These are phyloP conservation scores for Ormyrus nitidulus DNA, from an alignment of 2,888 invertebrate genomes.

Conservation along the genomic window DNA sequence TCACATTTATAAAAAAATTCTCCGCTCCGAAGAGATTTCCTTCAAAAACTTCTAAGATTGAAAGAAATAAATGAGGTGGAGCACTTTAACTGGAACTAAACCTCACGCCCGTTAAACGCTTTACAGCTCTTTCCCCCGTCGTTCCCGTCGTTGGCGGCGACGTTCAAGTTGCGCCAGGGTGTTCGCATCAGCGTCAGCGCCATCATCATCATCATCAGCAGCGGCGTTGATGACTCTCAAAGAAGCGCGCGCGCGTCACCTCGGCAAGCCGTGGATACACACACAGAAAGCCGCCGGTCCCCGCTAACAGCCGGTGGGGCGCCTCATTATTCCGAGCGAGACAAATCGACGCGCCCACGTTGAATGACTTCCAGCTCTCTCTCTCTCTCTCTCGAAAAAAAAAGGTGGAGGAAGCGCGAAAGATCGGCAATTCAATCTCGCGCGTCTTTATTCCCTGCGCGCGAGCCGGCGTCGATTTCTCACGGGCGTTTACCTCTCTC, in stretches of 20 bases:
- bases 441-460: constrained; percentile 22
- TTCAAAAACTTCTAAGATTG: no score
- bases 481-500: not conserved
- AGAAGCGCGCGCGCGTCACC: constrained; percentile 12
- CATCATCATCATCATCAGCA: not conserved
- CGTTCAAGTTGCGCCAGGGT: no score
- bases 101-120: no score
- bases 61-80: no score
- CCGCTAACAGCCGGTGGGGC: constrained; percentile 6
- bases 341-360: constrained; percentile 36
- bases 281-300: constrained; percentile 23
- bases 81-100: no score
- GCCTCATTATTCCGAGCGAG: constrained; percentile 43
- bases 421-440: constrained; percentile 40
- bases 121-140: no score
- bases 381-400: no score
- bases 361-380: no score
- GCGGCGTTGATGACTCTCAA: not conserved
- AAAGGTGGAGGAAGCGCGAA: constrained; percentile 2
- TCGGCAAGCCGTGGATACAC: constrained; percentile 5
- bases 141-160: no score
- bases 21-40: no score
- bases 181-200: no score
- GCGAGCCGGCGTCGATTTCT: constrained; percentile 27
- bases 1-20: no score